Evolutionary conservation across 2,113 vertebrate genomes (phyloP).

Genomic region (Percina caprodes): DNA sequence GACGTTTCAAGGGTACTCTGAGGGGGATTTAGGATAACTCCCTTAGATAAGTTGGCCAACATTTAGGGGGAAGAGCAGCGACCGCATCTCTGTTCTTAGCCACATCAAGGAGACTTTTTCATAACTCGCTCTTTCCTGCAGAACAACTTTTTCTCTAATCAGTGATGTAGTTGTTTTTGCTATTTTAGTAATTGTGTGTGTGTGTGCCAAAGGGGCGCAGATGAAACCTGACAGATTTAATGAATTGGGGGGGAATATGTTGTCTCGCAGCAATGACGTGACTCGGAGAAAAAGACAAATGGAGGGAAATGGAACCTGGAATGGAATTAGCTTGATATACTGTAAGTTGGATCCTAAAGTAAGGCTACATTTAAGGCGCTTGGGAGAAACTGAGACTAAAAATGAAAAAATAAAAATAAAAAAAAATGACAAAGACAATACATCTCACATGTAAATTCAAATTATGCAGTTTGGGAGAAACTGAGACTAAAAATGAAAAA

Average conservation of each 20-base stretch:
- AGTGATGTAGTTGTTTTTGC: conserved; percentile 29
- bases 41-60: conserved; percentile 75
- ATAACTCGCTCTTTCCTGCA: conserved; percentile 31
- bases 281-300: conserved; percentile 24
- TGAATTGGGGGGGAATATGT: conserved; percentile 50
- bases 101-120: conserved; percentile 73
- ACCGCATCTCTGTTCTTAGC: conserved; percentile 44
- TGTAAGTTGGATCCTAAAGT: conserved; percentile 5
- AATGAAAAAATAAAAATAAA: no score
- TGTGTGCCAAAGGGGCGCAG: conserved; percentile 44
- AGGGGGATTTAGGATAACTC: conserved; percentile 74
- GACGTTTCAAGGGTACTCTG: conserved; percentile 78
- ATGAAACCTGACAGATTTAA: conserved; percentile 67
- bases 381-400: background rate
- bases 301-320: conserved; percentile 4
- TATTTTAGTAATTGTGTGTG: conserved; percentile 23
- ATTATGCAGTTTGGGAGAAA: background rate
- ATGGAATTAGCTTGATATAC: conserved; percentile 16
- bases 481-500: background rate
- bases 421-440: background rate
- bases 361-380: background rate
- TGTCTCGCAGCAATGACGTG: conserved; percentile 23
- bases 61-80: conserved; percentile 52
- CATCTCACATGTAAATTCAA: background rate
- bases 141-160: conserved; percentile 42